phyloP scores from a whole-genome alignment of 2,113 vertebrate species.

The Calypte anna region DNA sequence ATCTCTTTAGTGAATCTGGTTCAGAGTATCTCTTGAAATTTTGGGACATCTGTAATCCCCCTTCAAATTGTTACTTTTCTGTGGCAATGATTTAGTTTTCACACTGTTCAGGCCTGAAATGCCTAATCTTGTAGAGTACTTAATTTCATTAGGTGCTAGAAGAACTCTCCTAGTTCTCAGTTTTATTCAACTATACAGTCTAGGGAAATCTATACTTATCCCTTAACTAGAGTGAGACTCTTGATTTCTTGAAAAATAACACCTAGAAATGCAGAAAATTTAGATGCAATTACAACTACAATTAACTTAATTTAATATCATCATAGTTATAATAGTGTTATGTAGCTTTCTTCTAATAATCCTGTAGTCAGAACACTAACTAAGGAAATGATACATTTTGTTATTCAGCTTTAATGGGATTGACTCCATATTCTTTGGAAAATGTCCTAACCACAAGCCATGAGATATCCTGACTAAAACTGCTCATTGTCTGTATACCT shows the following conservation, averaged over 20 bases:
- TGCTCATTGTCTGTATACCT: background rate
- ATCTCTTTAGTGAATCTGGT: background rate
- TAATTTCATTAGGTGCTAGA: background rate
- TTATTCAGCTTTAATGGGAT: background rate
- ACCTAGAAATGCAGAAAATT: background rate
- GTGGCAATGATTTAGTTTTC: background rate
- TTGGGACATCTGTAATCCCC: background rate
- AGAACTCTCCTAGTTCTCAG: background rate
- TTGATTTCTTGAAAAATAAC: background rate
- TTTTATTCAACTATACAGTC: background rate
- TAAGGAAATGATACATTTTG: background rate
- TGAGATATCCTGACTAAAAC: background rate
- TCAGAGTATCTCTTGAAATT: background rate
- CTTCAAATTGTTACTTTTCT: background rate
- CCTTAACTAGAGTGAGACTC: background rate
- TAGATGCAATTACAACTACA: background rate
- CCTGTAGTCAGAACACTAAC: rapidly evolving
- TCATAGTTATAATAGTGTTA: background rate
- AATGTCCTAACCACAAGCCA: background rate
- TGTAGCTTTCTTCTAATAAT: background rate
- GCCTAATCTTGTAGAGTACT: background rate
- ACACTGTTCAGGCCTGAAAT: background rate
- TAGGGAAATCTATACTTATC: background rate
- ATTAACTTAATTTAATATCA: background rate
- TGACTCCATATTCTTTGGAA: background rate